Evolutionary conservation across 2,113 vertebrate genomes (phyloP).

Genomic region (Nibea albiflora): DNA sequence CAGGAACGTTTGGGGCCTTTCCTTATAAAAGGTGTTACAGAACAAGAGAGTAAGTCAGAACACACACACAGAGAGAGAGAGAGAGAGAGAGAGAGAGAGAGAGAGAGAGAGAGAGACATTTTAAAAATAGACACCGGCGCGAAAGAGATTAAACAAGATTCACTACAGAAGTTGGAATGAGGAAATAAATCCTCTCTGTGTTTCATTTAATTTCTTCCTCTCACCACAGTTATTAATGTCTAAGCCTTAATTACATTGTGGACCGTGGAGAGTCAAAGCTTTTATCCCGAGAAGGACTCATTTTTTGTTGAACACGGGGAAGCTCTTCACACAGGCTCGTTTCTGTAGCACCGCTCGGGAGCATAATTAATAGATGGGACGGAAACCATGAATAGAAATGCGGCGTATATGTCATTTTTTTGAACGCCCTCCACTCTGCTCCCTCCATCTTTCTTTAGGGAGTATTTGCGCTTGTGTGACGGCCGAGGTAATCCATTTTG

Average conservation of each 20-base stretch:
- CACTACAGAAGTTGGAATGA: slow-evolving; percentile 44
- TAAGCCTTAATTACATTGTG: slow-evolving; percentile 74
- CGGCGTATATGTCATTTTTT: slow-evolving; percentile 48
- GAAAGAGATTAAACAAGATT: slow-evolving; percentile 62
- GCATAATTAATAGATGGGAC: slow-evolving; percentile 63
- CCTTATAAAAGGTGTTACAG: slow-evolving; percentile 9
- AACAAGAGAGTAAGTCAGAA: slow-evolving; percentile 42
- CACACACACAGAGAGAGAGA: not conserved
- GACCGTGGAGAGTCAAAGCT: slow-evolving; percentile 44
- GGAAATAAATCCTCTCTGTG: slow-evolving; percentile 69
- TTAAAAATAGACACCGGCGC: slow-evolving; percentile 47
- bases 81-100: not conserved
- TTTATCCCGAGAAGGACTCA: slow-evolving; percentile 56
- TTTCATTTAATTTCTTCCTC: slow-evolving; percentile 66
- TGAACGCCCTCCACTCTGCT: slow-evolving; percentile 6
- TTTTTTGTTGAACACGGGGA: slow-evolving; percentile 49
- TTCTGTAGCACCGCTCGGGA: slow-evolving; percentile 45
- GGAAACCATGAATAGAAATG: slow-evolving; percentile 73
- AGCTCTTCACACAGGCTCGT: slow-evolving; percentile 52
- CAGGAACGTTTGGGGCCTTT: slow-evolving; percentile 47
- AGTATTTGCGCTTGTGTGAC: slow-evolving; percentile 38
- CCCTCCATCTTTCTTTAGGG: slow-evolving; percentile 41
- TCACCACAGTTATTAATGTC: slow-evolving; percentile 70
- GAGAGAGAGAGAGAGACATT: not conserved
- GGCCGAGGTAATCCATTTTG: slow-evolving; percentile 48